Evolutionary conservation across 1,140 invertebrate species (phyloP).

Genomic region (Brachionus manjavacas): DNA sequence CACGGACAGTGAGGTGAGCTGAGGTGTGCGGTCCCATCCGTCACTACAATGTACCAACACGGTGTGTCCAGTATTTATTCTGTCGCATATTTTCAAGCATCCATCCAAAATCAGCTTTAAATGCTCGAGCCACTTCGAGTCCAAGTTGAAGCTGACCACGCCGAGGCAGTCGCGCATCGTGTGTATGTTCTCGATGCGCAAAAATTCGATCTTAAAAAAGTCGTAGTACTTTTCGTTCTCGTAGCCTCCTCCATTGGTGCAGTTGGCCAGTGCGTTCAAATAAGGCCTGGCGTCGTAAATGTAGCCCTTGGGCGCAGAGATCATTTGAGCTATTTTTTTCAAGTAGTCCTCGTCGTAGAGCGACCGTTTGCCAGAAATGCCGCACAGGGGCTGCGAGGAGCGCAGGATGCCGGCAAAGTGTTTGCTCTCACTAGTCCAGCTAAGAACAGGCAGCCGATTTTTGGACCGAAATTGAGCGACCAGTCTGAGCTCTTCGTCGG

Average conservation of each 20-base stretch:
- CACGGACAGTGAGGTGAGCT: conserved; percentile 84
- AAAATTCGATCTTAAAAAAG: conserved; percentile 97
- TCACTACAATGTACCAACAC: conserved; percentile 92
- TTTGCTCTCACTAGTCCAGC: conserved; percentile 71
- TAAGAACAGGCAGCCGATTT: conserved; percentile 77
- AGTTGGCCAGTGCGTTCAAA: conserved; percentile 95
- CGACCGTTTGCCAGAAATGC: conserved; percentile 85
- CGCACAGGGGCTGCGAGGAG: conserved; percentile 84
- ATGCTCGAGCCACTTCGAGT: conserved; percentile 78
- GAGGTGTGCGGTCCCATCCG: conserved; percentile 92
- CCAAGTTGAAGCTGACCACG: conserved; percentile 78
- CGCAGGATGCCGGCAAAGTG: conserved; percentile 87
- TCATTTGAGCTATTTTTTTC: conserved; percentile 57
- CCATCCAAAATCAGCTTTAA: conserved; percentile 33
- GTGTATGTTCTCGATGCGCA: conserved; percentile 98
- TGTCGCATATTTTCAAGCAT: background rate
- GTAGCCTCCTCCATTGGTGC: conserved; percentile 95
- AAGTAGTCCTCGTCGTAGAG: conserved; percentile 79
- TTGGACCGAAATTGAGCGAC: conserved; percentile 82
- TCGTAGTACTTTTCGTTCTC: conserved; percentile 98
- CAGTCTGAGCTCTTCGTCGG: conserved; percentile 73
- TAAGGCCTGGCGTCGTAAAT: background rate
- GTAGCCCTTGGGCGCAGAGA: conserved; percentile 1
- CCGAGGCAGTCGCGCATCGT: conserved; percentile 85
- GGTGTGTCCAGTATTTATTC: conserved; percentile 63